Evolutionary conservation across 2,797 vertebrate genomes (phyloP).

Genomic region (Gephyroberyx darwinii): DNA sequence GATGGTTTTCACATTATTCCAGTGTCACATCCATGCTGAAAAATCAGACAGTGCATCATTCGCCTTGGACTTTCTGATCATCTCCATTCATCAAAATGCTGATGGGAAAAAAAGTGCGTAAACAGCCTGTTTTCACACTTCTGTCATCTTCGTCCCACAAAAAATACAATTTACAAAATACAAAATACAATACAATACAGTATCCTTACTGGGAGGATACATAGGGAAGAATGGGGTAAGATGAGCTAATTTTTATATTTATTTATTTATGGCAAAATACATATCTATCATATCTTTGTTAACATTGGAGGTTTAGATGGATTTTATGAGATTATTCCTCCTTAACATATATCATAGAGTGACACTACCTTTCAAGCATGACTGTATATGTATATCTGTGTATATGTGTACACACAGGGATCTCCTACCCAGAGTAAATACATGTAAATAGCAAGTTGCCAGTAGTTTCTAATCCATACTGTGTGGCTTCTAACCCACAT

Average conservation of each 20-base stretch:
- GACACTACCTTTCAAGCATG: no score
- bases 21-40: conserved; percentile 47
- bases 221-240: background rate
- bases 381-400: no score
- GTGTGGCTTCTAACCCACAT: background rate
- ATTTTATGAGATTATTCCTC: no score
- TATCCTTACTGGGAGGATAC: background rate
- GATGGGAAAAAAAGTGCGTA: conserved; percentile 5
- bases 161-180: no score
- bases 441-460: background rate
- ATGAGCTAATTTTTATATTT: no score
- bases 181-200: background rate
- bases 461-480: background rate
- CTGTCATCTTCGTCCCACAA: background rate
- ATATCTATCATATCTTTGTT: no score
- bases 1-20: conserved; percentile 53
- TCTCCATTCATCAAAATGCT: conserved; percentile 52
- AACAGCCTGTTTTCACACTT: conserved; percentile 1
- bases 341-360: no score
- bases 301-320: no score
- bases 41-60: conserved; percentile 48
- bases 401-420: no score
- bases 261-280: no score
- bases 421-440: no score
- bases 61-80: conserved; percentile 57